Evolutionary conservation across 2,113 vertebrate genomes (phyloP).

Genomic region (Ariopsis seemanni): DNA sequence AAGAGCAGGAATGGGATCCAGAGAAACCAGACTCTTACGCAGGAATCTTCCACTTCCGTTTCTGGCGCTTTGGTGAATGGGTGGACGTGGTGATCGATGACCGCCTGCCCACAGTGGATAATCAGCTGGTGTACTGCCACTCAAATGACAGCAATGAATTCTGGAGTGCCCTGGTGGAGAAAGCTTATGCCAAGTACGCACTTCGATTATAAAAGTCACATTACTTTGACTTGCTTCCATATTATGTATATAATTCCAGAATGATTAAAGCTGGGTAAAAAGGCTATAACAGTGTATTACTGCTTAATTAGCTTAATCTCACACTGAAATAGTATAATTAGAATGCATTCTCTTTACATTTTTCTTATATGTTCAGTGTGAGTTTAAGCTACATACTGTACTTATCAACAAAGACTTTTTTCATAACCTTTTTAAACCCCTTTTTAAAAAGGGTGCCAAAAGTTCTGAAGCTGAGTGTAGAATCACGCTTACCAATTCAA

Average conservation of each 20-base stretch:
- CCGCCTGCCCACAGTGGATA: conserved; percentile 85
- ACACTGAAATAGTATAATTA: neutral
- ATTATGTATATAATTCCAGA: neutral
- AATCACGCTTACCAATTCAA: neutral
- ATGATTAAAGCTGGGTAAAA: neutral
- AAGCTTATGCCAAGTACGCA: conserved; percentile 92
- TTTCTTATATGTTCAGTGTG: neutral
- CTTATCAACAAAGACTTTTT: neutral
- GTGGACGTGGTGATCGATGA: conserved; percentile 93
- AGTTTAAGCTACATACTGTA: neutral
- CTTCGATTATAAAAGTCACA: neutral
- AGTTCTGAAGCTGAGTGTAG: neutral
- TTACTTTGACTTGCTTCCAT: neutral
- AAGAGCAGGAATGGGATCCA: conserved; percentile 89
- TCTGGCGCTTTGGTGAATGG: conserved; percentile 96
- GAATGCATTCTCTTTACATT: neutral
- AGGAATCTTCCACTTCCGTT: conserved; percentile 95
- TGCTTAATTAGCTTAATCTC: neutral
- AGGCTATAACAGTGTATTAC: neutral
- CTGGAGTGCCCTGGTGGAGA: conserved; percentile 97
- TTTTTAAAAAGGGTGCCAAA: neutral
- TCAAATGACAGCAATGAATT: conserved; percentile 91
- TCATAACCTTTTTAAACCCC: neutral
- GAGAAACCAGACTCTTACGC: conserved; percentile 78
- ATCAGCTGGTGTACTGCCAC: conserved; percentile 92